Conservation (phyloP, 2,797 vertebrate species). For the Myioborus melanocephalus region DNA sequence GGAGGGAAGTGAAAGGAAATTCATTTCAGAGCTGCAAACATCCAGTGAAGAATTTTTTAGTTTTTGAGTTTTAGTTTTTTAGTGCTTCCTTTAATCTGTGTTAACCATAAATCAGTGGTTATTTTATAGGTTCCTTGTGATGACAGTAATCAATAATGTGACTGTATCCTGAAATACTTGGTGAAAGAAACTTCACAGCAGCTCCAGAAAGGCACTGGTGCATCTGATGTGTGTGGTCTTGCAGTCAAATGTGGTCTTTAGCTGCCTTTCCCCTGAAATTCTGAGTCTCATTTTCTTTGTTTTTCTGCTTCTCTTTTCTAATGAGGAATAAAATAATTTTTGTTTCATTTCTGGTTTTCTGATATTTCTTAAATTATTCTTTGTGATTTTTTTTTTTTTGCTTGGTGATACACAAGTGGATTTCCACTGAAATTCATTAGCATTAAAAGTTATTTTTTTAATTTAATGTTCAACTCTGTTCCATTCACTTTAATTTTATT, state of each 20-base stretch:
- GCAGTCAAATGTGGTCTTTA: background rate
- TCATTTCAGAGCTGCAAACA: background rate
- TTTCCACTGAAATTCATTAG: background rate
- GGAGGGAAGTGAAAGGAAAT: background rate
- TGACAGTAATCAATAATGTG: background rate
- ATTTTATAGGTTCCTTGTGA: background rate
- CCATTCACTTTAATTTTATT: background rate
- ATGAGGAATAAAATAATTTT: background rate
- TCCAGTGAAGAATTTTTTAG: background rate
- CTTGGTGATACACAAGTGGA: background rate
- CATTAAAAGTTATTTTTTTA: background rate
- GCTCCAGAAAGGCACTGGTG: background rate
- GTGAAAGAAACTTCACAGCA: background rate
- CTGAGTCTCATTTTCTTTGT: background rate
- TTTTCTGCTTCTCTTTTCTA: background rate
- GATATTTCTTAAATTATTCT: background rate
- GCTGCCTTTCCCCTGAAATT: background rate
- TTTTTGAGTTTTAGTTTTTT: background rate
- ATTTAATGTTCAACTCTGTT: background rate
- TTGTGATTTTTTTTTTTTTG: background rate
- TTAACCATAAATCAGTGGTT: background rate
- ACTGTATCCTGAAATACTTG: background rate
- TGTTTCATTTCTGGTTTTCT: background rate
- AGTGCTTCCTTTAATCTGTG: background rate
- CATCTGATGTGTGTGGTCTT: background rate